These are phyloP conservation scores for Cavia porcellus DNA, from an alignment of 2,113 vertebrate species.

Conservation along the genomic window DNA sequence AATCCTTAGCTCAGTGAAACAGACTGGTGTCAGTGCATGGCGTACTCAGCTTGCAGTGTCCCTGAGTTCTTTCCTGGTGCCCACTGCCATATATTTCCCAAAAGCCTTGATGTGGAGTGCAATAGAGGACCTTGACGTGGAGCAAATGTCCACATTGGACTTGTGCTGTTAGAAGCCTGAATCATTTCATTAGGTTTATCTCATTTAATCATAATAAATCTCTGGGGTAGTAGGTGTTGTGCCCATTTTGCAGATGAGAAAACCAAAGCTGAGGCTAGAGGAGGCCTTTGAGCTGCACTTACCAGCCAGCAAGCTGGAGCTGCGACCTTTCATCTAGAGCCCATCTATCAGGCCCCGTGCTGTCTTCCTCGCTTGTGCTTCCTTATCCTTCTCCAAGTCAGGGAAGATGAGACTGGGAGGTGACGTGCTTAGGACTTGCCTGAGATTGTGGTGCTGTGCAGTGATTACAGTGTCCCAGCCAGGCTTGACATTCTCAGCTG, in stretches of 20 bases:
- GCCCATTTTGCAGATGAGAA: neutral
- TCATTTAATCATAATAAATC: neutral
- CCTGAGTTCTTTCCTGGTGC: neutral
- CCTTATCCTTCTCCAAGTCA: accelerated
- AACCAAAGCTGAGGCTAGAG: neutral
- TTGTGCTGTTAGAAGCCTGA: neutral
- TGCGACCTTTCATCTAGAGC: accelerated
- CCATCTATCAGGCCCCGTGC: accelerated
- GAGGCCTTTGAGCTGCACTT: neutral
- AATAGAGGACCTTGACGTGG: accelerated
- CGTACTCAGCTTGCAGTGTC: accelerated
- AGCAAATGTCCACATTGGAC: neutral
- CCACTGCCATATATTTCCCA: neutral
- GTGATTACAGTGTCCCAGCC: neutral
- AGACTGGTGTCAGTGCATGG: accelerated
- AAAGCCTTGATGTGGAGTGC: neutral
- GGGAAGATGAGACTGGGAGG: neutral
- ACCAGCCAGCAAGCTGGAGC: neutral
- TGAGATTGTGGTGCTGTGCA: neutral
- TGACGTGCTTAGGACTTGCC: neutral
- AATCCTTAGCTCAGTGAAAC: neutral
- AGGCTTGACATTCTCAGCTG: neutral
- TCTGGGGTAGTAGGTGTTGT: neutral
- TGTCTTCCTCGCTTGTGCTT: neutral
- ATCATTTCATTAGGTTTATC: neutral